Base-by-base conservation (phyloP, 2,113 vertebrate species). In the Corythoichthys haematopterus region DNA sequence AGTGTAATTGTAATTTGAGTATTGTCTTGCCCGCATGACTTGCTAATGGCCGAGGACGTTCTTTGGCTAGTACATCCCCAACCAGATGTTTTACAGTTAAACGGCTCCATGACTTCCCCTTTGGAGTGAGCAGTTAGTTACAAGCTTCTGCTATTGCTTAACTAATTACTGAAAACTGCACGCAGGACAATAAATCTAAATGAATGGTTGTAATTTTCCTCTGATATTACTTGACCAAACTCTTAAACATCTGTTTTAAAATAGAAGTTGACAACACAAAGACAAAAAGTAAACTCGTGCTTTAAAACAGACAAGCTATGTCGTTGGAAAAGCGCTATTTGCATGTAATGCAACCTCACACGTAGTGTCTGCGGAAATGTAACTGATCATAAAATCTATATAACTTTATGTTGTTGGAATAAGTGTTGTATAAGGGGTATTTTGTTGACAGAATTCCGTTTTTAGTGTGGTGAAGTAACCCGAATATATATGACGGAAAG, bases 31-130 rank as follows among this genome's bases (percentile, higher is more conserved):
- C 40, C 35, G 13, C 36, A 6, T 16, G 52, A 16, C 36, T 60
- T 38, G 58, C 58, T 60, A 43, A 6, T 57, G 16, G 45, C 45
- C 11, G 45, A 33, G 28, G 20, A 55, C 8, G 10, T 28, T 62
- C 3, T 11, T 40, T 45, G 37, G 8, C 38, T 37, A 43, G 58
- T 12, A 46, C 60, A 35, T 67, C 59, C 60, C 66, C 46, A 47
- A 75, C 72, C 78, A 68, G 33, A 43, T 59, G 33, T 69, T 84
- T 87, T 89, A 88, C 64, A 73, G 80, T 80, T 79, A 14, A 89
- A 89, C 80, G 78, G 78, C 77, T 79, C 28, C 33, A 55, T 14
- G 7, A 78, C 68, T 88, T 88, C 86, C 88, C 81, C 85, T 86
- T 89, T 88, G 72, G 16, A 71, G 72, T 36, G 37, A 60, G 20